These are phyloP conservation scores for Phania funesta DNA, from an alignment of 2,888 invertebrate genomes.

Conservation along the genomic window DNA sequence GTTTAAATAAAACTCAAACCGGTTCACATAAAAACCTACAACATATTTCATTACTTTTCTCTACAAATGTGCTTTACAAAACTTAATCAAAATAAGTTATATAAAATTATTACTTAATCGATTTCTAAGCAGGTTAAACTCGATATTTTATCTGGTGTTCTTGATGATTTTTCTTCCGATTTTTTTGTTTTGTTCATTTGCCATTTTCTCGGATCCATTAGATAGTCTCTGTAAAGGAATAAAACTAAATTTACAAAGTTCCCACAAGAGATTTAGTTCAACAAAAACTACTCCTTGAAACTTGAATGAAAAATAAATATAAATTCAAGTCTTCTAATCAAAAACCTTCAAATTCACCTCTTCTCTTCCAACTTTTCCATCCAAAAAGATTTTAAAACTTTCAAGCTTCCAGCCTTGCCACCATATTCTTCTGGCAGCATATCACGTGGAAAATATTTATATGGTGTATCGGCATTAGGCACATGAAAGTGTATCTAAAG, in stretches of 20 bases:
- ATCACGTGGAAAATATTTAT: conserved; percentile 84
- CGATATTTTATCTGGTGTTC: conserved; percentile 23
- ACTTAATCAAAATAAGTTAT: no score
- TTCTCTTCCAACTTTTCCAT: conserved; percentile 83
- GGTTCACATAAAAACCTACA: no score
- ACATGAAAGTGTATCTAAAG: conserved; percentile 85
- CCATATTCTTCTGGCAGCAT: conserved; percentile 86
- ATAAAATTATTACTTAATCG: conserved; percentile 66
- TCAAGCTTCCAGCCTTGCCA: conserved; percentile 84
- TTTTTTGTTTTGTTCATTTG: conserved; percentile 80
- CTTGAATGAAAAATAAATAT: no score
- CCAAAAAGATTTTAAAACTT: conserved; percentile 84
- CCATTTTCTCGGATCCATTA: conserved; percentile 81
- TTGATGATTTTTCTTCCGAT: neutral
- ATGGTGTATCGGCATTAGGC: conserved; percentile 84
- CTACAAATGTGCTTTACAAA: no score
- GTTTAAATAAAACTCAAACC: no score
- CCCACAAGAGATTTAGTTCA: no score
- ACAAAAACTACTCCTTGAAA: no score
- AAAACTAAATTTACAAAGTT: neutral
- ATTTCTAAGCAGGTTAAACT: conserved; percentile 73
- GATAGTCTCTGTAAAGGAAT: conserved; percentile 81
- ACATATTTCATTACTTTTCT: no score
- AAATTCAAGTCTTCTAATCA: neutral
- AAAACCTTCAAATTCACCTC: conserved; percentile 79